Evolutionary conservation across 2,888 invertebrate genomes (phyloP).

Genomic region (Acleris literana): DNA sequence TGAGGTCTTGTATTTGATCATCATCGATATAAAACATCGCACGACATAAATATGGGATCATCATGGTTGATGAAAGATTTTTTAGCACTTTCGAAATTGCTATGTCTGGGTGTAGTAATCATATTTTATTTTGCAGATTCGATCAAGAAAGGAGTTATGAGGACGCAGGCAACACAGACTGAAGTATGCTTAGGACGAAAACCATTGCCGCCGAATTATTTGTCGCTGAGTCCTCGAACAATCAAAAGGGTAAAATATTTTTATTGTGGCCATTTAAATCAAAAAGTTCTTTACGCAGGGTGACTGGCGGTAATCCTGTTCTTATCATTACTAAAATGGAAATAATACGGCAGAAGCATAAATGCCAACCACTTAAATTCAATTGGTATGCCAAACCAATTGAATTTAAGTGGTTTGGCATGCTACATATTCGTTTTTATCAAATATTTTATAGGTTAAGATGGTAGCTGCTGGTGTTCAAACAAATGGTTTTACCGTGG

Average conservation of each 20-base stretch:
- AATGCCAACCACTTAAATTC: too few relatives aligned
- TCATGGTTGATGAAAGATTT: not conserved
- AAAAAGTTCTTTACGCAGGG: too few relatives aligned
- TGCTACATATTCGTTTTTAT: too few relatives aligned
- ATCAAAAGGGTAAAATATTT: constrained; percentile 86
- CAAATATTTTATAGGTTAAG: constrained; percentile 84
- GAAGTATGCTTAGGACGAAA: constrained; percentile 89
- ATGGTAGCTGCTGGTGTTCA: constrained; percentile 96
- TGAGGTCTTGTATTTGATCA: too few relatives aligned
- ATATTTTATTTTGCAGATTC: constrained; percentile 84
- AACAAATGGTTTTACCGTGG: constrained; percentile 89
- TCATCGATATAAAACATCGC: too few relatives aligned
- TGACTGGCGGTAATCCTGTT: too few relatives aligned
- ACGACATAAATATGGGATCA: too few relatives aligned
- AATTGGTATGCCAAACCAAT: too few relatives aligned
- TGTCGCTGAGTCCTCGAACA: constrained; percentile 91
- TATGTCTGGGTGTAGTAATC: too few relatives aligned
- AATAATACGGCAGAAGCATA: too few relatives aligned
- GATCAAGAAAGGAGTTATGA: constrained; percentile 92
- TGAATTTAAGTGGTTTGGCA: too few relatives aligned
- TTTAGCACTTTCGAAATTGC: not conserved
- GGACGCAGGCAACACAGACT: constrained; percentile 96
- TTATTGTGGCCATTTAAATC: not conserved
- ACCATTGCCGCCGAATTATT: constrained; percentile 87
- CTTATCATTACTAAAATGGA: too few relatives aligned